A percentile compares a stretch with the other conserved stretches of the same genome.
These are phyloP conservation scores for Zaprionus capensis DNA, from an alignment of 1,140 invertebrate genomes.

Conservation along the genomic window DNA sequence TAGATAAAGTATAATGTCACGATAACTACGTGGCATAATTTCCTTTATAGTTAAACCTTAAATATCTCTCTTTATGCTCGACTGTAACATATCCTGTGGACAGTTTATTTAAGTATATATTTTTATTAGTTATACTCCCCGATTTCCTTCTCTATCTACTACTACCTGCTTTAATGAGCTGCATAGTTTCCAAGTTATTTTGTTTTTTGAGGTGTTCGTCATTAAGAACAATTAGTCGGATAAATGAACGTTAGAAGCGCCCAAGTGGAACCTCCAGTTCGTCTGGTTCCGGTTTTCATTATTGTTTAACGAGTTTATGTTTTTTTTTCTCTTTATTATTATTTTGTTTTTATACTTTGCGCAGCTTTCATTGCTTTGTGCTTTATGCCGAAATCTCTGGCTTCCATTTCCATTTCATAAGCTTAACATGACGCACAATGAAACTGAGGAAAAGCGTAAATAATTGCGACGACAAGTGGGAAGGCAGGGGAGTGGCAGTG, in stretches of 20 bases:
- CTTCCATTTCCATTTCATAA: conserved; percentile 41
- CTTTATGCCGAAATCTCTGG: conserved; percentile 24
- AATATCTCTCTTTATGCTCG: neutral
- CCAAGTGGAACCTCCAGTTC: conserved; percentile 27
- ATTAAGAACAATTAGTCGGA: conserved; percentile 48
- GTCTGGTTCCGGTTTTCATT: conserved; percentile 33
- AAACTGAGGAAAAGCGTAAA: conserved; percentile 30
- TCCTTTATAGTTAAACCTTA: neutral
- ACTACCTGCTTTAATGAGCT: neutral
- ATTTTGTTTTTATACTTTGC: conserved; percentile 7
- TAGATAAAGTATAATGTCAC: neutral
- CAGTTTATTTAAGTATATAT: neutral
- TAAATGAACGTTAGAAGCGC: conserved; percentile 42
- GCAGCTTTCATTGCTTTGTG: conserved; percentile 16
- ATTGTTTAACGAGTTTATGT: conserved; percentile 3
- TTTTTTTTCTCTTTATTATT: neutral
- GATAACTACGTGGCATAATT: neutral
- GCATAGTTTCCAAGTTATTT: neutral
- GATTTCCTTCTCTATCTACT: neutral
- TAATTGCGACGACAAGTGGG: conserved; percentile 20
- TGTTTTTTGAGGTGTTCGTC: conserved; percentile 25
- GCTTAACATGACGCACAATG: conserved; percentile 31
- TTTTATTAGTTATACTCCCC: neutral
- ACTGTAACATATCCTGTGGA: neutral
- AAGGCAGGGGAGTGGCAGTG: neutral